Evolutionary conservation across 2,797 vertebrate genomes (phyloP).

Genomic region (Acridotheres tristis): DNA sequence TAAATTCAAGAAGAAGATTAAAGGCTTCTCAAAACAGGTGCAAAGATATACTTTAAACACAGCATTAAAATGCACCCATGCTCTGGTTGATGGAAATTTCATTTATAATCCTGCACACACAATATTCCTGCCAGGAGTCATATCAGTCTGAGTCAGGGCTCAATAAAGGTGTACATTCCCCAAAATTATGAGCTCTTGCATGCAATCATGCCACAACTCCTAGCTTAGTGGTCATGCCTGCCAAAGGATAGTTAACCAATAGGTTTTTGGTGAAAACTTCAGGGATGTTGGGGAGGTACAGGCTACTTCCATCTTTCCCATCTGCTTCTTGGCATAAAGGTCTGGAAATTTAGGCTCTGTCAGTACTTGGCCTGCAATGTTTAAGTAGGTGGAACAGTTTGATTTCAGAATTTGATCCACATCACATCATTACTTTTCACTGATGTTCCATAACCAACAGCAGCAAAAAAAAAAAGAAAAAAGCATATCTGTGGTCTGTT

Average conservation of each 20-base stretch:
- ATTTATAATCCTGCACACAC: background rate
- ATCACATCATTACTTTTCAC: conserved; percentile 17
- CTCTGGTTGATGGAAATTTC: conserved; percentile 41
- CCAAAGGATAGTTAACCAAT: background rate
- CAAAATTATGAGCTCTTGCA: background rate
- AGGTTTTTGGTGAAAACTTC: background rate
- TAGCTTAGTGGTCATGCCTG: background rate
- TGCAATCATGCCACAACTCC: rapidly evolving
- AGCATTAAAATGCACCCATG: conserved; percentile 38
- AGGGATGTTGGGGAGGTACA: rapidly evolving
- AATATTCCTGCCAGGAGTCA: conserved; percentile 19
- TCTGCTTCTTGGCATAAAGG: background rate
- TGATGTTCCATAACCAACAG: background rate
- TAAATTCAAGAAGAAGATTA: conserved; percentile 57
- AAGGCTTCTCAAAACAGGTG: conserved; percentile 39
- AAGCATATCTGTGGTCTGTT: background rate
- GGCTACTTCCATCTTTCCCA: background rate
- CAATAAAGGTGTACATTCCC: background rate
- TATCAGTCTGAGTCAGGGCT: background rate
- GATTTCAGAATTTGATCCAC: conserved; percentile 27
- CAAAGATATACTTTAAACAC: conserved; percentile 24
- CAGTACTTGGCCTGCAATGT: background rate
- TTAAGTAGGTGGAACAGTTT: conserved; percentile 36
- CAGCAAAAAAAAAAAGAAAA: background rate
- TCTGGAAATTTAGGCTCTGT: background rate